Evolutionary conservation across 2,113 vertebrate species (phyloP), one percentile per base, ranked within the genome.

Genomic region (Montifringilla adamsi): DNA sequence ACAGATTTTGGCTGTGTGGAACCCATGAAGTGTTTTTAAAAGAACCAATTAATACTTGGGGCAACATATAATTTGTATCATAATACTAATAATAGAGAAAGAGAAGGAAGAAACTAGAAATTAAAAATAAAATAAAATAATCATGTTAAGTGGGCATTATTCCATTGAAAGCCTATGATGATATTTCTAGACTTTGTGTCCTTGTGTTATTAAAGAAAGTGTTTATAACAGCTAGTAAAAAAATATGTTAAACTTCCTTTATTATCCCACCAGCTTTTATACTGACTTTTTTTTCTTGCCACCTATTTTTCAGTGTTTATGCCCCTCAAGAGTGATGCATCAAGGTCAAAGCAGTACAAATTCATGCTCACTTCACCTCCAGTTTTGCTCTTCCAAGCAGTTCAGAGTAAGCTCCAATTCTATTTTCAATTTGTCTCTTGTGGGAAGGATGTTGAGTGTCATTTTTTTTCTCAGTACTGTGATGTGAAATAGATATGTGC

Each of bases 41-140:
- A 93, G 30, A 97, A 77, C 8, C 28, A 91, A 96, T 94, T 94
- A 95, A 96, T 95, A 94, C 60, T 94, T 96, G 90, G 68, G 16
- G 6, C 7, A 95, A 59, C 58, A 77, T 87, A 90, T 72, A 69
- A 88, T 85, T 46, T 95, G 17, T 59, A 49, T 59, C 22, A 50
- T 49, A 73, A 50, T 62, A 46, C 35, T 77, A 87, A 96, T 67
- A 91, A 79, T 14, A 87, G 66, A 96, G 35, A 67, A 95, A 87
- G 7, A 70, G 50, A 41, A 76, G 24, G 94, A 95, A 93, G 35
- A 89, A 92, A 89, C 10, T 26, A 75, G 20, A 84, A 62, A 43
- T 31, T 2, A 79, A 95, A 89, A 46, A 67, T 11, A 44, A 74
- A 75, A 62, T 59, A 3, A 64, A 87, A 68, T 23, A 3, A 9